These are phyloP conservation scores for Dermolepida albohirtum DNA, from an alignment of 2,888 invertebrate species.

Conservation along the genomic window DNA sequence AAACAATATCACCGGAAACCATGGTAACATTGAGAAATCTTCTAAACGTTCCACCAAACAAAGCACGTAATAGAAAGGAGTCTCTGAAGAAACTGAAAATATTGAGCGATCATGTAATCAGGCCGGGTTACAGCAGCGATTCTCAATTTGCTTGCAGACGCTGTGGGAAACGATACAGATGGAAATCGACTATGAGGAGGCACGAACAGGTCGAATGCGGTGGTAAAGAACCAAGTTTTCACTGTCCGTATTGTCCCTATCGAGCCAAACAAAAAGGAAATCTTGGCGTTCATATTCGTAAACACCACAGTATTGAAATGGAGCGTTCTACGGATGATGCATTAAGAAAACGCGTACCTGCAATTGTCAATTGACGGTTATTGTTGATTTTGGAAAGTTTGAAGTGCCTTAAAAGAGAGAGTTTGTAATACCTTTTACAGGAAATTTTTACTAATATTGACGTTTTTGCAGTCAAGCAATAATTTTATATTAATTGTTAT, in stretches of 20 bases:
- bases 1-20: conserved; percentile 46
- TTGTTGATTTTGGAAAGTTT: background rate
- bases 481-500: conserved; percentile 28
- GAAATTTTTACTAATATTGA: conserved; percentile 28
- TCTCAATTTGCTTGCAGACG: conserved; percentile 78
- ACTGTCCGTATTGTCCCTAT: conserved; percentile 85
- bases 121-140: conserved; percentile 62
- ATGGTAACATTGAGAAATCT: conserved; percentile 52
- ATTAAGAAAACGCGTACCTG: conserved; percentile 27
- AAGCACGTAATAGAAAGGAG: conserved; percentile 45
- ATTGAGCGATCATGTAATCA: conserved; percentile 46
- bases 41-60: conserved; percentile 50
- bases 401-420: conserved; percentile 28
- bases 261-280: conserved; percentile 86
- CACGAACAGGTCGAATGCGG: conserved; percentile 87
- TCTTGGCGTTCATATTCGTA: conserved; percentile 83
- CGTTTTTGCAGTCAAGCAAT: conserved; percentile 23
- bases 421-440: conserved; percentile 27
- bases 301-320: conserved; percentile 71
- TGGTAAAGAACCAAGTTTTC: conserved; percentile 83
- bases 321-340: conserved; percentile 7
- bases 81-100: conserved; percentile 50
- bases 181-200: conserved; percentile 87
- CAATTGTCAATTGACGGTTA: conserved; percentile 17
- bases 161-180: conserved; percentile 86